These are phyloP conservation scores for Acridotheres tristis DNA, from an alignment of 2,797 vertebrate genomes.

Conservation along the genomic window DNA sequence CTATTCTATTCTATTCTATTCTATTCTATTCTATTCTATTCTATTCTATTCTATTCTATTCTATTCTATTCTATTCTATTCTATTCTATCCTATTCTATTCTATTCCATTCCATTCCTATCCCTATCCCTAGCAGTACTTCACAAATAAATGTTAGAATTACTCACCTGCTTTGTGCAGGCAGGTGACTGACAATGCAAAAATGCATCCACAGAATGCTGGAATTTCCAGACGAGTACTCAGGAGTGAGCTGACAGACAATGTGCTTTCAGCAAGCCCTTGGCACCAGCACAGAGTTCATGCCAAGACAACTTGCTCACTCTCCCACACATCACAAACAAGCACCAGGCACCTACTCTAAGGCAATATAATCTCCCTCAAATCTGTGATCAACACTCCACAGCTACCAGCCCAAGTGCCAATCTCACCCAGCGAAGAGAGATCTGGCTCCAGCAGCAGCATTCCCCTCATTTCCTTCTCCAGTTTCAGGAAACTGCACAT, in stretches of 20 bases:
- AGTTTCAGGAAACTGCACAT: not conserved
- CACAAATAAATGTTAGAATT: not conserved
- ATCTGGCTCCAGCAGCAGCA: not conserved
- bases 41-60: not conserved
- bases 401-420: conserved; percentile 1
- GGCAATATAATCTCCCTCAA: conserved; percentile 28
- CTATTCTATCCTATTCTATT: not conserved
- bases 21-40: not conserved
- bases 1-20: not conserved
- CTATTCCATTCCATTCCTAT: not conserved
- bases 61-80: not conserved
- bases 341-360: conserved; percentile 24
- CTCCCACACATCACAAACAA: conserved; percentile 43
- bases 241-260: conserved; percentile 13
- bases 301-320: conserved; percentile 25
- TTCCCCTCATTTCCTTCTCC: conserved; percentile 17
- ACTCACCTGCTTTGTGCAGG: not conserved
- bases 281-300: conserved; percentile 37
- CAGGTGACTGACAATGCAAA: not conserved
- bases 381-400: conserved; percentile 24
- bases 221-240: conserved; percentile 24
- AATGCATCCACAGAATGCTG: not conserved
- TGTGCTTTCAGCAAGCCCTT: conserved; percentile 43
- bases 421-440: not conserved
- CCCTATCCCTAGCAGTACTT: not conserved